Evolutionary conservation across 2,888 invertebrate genomes (phyloP).

Genomic region (Sarcophaga variegata): DNA sequence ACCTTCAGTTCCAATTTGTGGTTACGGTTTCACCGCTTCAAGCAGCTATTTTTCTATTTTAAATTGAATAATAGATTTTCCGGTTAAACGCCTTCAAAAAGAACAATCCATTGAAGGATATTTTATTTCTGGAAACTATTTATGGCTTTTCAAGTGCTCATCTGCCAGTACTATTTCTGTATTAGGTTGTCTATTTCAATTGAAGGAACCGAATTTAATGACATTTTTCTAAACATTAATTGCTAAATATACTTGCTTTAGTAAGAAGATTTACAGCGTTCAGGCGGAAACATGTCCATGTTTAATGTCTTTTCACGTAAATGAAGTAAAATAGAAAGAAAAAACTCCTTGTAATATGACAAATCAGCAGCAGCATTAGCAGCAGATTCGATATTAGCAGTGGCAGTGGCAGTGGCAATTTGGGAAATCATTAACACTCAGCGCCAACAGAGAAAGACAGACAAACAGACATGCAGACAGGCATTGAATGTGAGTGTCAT

Average conservation of each 20-base stretch:
- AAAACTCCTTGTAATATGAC: neutral
- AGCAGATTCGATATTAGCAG: neutral
- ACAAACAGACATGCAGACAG: neutral
- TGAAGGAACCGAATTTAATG: constrained; percentile 7
- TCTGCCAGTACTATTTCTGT: constrained; percentile 38
- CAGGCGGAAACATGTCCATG: constrained; percentile 5
- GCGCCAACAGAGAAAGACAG: neutral
- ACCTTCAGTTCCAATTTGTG: neutral
- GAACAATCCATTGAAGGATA: too few species aligned
- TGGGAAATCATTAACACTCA: constrained; percentile 60
- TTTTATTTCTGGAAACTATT: neutral
- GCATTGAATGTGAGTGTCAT: neutral
- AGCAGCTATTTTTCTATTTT: neutral
- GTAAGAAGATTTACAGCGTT: constrained; percentile 16
- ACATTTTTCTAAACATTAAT: constrained; percentile 30
- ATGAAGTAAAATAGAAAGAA: neutral
- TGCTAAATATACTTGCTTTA: constrained; percentile 10
- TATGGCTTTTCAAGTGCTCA: constrained; percentile 33
- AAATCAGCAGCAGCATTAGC: neutral
- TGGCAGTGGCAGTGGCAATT: neutral
- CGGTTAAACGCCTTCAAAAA: neutral
- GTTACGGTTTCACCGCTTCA: neutral
- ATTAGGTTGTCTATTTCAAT: neutral
- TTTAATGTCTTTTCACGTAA: neutral
- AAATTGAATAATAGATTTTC: neutral